phyloP scores from a whole-genome alignment of 2,797 vertebrate species.

The Tympanoctomys barrerae region DNA sequence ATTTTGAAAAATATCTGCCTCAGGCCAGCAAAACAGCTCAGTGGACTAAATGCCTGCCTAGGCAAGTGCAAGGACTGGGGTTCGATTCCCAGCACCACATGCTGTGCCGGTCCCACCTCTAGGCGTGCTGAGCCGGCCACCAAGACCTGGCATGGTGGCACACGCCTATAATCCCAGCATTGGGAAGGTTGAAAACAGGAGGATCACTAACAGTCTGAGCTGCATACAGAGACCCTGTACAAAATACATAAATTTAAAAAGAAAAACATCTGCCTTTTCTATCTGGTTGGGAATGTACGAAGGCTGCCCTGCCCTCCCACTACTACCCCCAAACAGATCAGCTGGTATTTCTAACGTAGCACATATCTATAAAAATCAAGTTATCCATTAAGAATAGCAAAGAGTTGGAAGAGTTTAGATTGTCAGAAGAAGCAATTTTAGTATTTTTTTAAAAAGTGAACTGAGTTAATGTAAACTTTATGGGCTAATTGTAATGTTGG shows the following conservation, averaged over 20 bases:
- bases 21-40: no score
- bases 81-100: no score
- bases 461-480: conserved; percentile 39
- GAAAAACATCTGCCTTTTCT: conserved; percentile 52
- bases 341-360: conserved; percentile 23
- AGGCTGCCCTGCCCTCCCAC: neutral
- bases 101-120: no score
- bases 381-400: conserved; percentile 39
- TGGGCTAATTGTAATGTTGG: conserved; percentile 39
- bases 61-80: no score
- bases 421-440: conserved; percentile 14
- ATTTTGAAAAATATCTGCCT: conserved; percentile 54
- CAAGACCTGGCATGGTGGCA: no score
- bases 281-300: neutral
- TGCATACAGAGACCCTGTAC: no score
- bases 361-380: conserved; percentile 39
- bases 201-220: no score
- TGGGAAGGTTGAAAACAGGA: no score
- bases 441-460: neutral
- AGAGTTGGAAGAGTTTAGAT: neutral
- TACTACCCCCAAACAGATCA: neutral
- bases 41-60: no score
- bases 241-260: no score
- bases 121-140: no score
- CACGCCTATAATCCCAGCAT: no score